Evolutionary conservation across 2,888 invertebrate species (phyloP), one percentile per base, ranked within the genome.

Genomic region (Athrips mouffetella): DNA sequence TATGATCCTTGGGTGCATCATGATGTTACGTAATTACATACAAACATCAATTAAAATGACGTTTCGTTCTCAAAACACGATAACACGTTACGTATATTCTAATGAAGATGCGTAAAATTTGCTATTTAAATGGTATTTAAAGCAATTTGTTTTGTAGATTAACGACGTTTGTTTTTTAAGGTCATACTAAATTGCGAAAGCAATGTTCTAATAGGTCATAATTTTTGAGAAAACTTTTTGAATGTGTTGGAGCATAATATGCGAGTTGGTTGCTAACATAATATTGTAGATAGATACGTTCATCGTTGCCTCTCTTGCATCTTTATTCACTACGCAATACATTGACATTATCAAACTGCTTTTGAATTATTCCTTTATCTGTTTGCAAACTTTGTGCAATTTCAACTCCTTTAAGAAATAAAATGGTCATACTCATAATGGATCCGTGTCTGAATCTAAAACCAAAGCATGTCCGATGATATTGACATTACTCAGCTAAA

Each of bases 71-170:
- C 37, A 37, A 37, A 20, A 37, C 37, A 37, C 37, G 37, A 20
- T 20, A 37, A 37, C 37, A 37, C 21, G 37, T 37, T 37, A 37
- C 37, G 37, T 37, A 20, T 37, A 37, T 37, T 37, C 20, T 20
- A 37, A 37, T 37, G 37, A 21, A 37, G 37, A 37, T 37, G 11
- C 18, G 16, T 37, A 20, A 37, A 20, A 18, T 20, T 37, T 3
- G 16, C 18, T 2, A n/a, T n/a, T 37, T 18, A 20, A 3, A 16
- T n/a, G n/a, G 37, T n/a, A n/a, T n/a, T n/a, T n/a, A n/a, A n/a
- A n/a, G n/a, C n/a, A n/a, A 37, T 37, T 37, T 37, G 37, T 18
- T 37, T 20, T 37, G n/a, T 21, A 37, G 37, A 37, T 35, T 35
- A 35, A 35, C n/a, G 18, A 18, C 37, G 37, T 20, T 20, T n/a